Conservation (phyloP, 2,888 invertebrate species). For the Chloroclystis v-ata region DNA sequence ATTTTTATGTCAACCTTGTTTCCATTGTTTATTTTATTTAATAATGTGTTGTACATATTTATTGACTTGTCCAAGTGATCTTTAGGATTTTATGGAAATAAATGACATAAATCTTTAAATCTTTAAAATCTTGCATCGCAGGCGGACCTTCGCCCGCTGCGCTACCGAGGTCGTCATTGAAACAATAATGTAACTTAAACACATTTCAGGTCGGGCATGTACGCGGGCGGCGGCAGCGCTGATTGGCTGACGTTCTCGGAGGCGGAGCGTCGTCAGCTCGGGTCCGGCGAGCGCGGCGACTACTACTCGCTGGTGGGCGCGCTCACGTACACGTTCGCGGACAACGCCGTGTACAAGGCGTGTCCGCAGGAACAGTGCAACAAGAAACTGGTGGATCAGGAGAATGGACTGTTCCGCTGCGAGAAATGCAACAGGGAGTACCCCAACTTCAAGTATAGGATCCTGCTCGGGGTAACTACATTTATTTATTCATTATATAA, state of each 20-base stretch:
- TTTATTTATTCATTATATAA: too few species aligned
- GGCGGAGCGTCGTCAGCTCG: conserved; percentile 83
- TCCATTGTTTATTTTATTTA: too few species aligned
- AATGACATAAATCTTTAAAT: too few species aligned
- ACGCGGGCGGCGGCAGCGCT: conserved; percentile 67
- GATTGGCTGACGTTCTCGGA: conserved; percentile 89
- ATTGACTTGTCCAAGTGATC: too few species aligned
- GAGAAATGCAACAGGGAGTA: conserved; percentile 95
- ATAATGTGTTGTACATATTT: too few species aligned
- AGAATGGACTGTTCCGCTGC: conserved; percentile 93
- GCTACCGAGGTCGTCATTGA: too few species aligned
- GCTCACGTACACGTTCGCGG: conserved; percentile 86
- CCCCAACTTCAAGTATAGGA: conserved; percentile 90
- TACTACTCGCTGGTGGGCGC: conserved; percentile 89
- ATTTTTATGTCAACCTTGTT: too few species aligned
- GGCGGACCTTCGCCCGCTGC: too few species aligned
- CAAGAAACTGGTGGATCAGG: conserved; percentile 94
- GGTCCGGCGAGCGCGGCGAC: conserved; percentile 87
- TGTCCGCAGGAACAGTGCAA: conserved; percentile 94
- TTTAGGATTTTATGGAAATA: too few species aligned
- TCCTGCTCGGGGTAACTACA: conserved; percentile 85
- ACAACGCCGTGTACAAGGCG: conserved; percentile 93
- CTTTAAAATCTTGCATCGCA: too few species aligned
- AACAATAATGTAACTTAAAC: background rate
- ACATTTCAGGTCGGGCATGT: conserved; percentile 55